phyloP scores from a whole-genome alignment of 2,888 invertebrate species.

The Chamaedrilus cognettii region DNA sequence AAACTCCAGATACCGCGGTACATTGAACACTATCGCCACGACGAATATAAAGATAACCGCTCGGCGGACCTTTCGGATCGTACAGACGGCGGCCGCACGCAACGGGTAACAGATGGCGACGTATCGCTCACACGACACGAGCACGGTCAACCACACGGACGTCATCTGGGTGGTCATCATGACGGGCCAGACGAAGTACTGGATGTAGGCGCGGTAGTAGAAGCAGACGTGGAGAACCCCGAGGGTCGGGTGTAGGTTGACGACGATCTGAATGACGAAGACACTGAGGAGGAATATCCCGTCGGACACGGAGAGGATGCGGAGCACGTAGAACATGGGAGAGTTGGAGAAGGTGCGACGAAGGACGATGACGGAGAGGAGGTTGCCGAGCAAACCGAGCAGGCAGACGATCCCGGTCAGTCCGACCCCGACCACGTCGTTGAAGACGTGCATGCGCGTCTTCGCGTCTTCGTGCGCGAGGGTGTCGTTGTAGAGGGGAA shows the following conservation, averaged over 20 bases:
- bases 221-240: conserved; percentile 5
- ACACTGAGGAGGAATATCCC: conserved; percentile 37
- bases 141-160: conserved; percentile 43
- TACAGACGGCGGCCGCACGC: conserved; percentile 34
- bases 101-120: conserved; percentile 43
- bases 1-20: conserved; percentile 39
- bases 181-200: conserved; percentile 40
- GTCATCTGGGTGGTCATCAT: conserved; percentile 41
- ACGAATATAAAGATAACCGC: conserved; percentile 33
- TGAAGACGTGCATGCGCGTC: conserved; percentile 20
- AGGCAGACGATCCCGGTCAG: conserved; percentile 36
- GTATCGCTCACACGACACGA: conserved; percentile 42
- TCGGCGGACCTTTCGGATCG: conserved; percentile 33
- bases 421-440: conserved; percentile 34
- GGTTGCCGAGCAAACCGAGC: conserved; percentile 35
- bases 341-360: conserved; percentile 31
- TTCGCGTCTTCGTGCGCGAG: background rate
- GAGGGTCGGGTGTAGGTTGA: conserved; percentile 29
- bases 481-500: too few relatives aligned
- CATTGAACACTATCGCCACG: conserved; percentile 37
- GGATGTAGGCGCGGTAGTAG: conserved; percentile 37
- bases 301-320: conserved; percentile 39
- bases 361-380: conserved; percentile 35
- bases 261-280: conserved; percentile 35
- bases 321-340: conserved; percentile 39